Evolutionary conservation across 2,113 vertebrate genomes (phyloP).

Genomic region (Fulica atra): DNA sequence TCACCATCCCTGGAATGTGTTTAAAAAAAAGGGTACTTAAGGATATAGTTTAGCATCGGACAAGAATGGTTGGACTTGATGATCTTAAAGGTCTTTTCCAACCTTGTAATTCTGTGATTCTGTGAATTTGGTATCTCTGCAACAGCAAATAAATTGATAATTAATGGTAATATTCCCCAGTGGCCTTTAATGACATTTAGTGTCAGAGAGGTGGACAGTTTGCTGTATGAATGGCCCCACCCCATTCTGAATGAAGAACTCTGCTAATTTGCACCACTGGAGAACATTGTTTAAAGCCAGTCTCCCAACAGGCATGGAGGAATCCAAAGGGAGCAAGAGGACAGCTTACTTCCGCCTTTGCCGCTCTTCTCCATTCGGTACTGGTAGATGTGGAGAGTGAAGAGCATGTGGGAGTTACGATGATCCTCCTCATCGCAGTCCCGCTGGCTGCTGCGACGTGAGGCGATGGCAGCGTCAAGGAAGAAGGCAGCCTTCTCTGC

Average conservation of each 20-base stretch:
- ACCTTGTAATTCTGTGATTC: too few relatives aligned
- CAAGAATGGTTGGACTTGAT: too few relatives aligned
- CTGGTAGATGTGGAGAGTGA: slow-evolving; percentile 97
- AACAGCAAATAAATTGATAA: neutral
- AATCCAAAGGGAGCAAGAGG: neutral
- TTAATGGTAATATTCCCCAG: neutral
- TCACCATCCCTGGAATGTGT: too few relatives aligned
- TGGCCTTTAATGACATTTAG: neutral
- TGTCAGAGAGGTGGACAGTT: neutral
- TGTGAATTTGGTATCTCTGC: neutral
- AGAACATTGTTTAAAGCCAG: neutral
- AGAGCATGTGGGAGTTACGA: slow-evolving; percentile 97
- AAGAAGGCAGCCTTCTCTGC: slow-evolving; percentile 97
- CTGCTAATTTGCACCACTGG: neutral
- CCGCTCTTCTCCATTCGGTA: slow-evolving; percentile 98
- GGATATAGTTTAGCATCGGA: too few relatives aligned
- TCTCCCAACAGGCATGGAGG: neutral
- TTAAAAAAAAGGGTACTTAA: too few relatives aligned
- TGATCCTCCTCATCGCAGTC: slow-evolving; percentile 90
- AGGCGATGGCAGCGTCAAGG: slow-evolving; percentile 92
- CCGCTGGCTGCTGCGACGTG: slow-evolving; percentile 85
- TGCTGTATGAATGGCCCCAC: neutral
- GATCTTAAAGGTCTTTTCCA: too few relatives aligned
- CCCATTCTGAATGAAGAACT: neutral
- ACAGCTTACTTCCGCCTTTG: slow-evolving; percentile 93